phyloP scores from a whole-genome alignment of 2,888 invertebrate species.

The Drosophila demipolita region DNA sequence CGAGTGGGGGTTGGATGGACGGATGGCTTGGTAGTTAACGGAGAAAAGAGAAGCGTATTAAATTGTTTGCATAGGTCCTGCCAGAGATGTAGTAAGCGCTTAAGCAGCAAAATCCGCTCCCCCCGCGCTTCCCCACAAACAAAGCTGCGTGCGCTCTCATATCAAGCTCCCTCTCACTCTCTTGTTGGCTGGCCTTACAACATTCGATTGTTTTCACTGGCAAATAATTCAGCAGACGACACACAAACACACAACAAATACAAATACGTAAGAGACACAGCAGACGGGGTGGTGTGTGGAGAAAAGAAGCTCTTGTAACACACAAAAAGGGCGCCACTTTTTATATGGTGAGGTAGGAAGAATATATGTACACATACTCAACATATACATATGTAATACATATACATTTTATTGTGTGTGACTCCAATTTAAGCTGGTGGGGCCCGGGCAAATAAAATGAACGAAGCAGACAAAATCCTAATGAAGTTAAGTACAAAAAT shows the following conservation, averaged over 20 bases:
- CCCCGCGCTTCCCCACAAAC: slow-evolving; percentile 10
- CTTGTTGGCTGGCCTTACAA: slow-evolving; percentile 30
- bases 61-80: slow-evolving; percentile 73
- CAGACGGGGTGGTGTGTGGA: slow-evolving; percentile 26
- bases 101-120: slow-evolving; percentile 43
- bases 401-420: slow-evolving; percentile 37
- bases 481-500: slow-evolving; percentile 52
- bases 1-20: slow-evolving; percentile 55
- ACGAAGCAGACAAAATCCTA: slow-evolving; percentile 38
- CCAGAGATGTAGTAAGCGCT: slow-evolving; percentile 65
- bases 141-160: slow-evolving; percentile 18
- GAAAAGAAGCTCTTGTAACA: slow-evolving; percentile 44
- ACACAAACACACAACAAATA: slow-evolving; percentile 49
- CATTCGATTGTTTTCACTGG: slow-evolving; percentile 67
- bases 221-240: slow-evolving; percentile 74
- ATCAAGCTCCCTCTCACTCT: slow-evolving; percentile 24
- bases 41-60: slow-evolving; percentile 17
- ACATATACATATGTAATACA: slow-evolving; percentile 24
- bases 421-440: slow-evolving; percentile 39
- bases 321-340: slow-evolving; percentile 76
- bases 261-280: slow-evolving; percentile 16
- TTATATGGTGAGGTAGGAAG: slow-evolving; percentile 77
- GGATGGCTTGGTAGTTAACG: slow-evolving; percentile 4
- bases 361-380: slow-evolving; percentile 19
- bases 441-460: slow-evolving; percentile 64